Conservation (phyloP, 2,888 invertebrate genomes). For the Fragum fragum region DNA sequence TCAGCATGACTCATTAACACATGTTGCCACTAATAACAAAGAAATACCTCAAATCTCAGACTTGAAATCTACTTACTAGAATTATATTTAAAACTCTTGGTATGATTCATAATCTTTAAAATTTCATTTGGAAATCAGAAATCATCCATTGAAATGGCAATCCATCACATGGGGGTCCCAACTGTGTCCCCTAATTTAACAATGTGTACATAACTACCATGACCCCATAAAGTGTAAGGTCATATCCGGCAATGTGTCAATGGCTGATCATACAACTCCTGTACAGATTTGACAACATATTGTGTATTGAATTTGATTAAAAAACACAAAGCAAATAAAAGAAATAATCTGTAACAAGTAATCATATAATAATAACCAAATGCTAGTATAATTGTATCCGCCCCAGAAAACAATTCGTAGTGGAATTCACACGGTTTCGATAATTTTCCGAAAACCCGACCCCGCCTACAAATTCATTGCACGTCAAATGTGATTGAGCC, state of each 20-base stretch:
- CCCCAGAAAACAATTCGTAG: too few species aligned
- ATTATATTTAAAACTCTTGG: background rate
- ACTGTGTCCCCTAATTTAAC: background rate
- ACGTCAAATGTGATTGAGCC: background rate
- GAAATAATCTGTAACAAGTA: too few species aligned
- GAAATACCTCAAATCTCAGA: background rate
- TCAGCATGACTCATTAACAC: constrained; percentile 38
- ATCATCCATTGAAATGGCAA: background rate
- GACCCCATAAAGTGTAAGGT: constrained; percentile 26
- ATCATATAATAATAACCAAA: too few species aligned
- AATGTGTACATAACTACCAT: constrained; percentile 21
- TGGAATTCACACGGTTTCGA: background rate
- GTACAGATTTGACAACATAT: constrained; percentile 19
- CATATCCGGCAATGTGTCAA: constrained; percentile 26
- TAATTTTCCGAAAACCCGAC: constrained; percentile 48
- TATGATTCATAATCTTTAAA: background rate
- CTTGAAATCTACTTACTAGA: background rate
- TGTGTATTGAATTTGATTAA: background rate
- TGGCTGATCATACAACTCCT: constrained; percentile 5
- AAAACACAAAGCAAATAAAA: too few species aligned
- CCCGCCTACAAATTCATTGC: constrained; percentile 59
- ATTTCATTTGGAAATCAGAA: background rate
- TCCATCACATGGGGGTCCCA: background rate
- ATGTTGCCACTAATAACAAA: constrained; percentile 34
- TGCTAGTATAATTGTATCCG: too few species aligned